phyloP scores from a whole-genome alignment of 2,113 vertebrate species.

The Tor tambroides region DNA sequence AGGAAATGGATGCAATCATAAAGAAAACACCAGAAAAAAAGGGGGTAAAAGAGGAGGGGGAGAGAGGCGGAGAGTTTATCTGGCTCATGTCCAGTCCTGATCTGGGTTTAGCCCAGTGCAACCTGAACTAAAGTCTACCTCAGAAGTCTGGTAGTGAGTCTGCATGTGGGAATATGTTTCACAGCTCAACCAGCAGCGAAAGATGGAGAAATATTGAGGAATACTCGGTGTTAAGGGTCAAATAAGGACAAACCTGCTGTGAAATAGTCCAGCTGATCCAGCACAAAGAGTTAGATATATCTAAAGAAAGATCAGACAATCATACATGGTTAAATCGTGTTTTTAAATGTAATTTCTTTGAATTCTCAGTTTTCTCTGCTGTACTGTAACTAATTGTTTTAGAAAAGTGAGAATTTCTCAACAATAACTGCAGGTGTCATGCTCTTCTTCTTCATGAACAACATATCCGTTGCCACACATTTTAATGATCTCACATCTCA shows the following conservation, averaged over 20 bases:
- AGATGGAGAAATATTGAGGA: slow-evolving; percentile 28
- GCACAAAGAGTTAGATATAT: not conserved
- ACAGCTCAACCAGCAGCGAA: slow-evolving; percentile 2
- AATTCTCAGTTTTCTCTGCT: not conserved
- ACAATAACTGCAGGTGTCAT: not conserved
- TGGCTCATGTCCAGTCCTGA: slow-evolving; percentile 13
- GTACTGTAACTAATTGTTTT: not conserved
- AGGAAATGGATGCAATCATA: not conserved
- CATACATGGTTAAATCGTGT: not conserved
- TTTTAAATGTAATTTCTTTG: not conserved
- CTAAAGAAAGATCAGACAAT: not conserved
- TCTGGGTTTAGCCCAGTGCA: slow-evolving; percentile 22
- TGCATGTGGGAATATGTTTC: slow-evolving; percentile 22
- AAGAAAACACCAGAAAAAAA: not conserved
- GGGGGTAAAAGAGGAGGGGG: not conserved
- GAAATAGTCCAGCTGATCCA: not conserved
- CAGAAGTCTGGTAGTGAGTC: not conserved
- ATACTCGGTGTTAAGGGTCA: slow-evolving; percentile 18
- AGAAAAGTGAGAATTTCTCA: not conserved
- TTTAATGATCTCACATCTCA: not conserved
- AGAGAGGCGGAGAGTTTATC: not conserved
- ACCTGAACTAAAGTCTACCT: slow-evolving; percentile 2
- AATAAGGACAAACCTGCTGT: slow-evolving; percentile 55
- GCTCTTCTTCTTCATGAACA: not conserved
- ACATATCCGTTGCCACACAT: not conserved